Evolutionary conservation across 2,888 invertebrate species (phyloP).

Genomic region (Drosophila macrothrix): DNA sequence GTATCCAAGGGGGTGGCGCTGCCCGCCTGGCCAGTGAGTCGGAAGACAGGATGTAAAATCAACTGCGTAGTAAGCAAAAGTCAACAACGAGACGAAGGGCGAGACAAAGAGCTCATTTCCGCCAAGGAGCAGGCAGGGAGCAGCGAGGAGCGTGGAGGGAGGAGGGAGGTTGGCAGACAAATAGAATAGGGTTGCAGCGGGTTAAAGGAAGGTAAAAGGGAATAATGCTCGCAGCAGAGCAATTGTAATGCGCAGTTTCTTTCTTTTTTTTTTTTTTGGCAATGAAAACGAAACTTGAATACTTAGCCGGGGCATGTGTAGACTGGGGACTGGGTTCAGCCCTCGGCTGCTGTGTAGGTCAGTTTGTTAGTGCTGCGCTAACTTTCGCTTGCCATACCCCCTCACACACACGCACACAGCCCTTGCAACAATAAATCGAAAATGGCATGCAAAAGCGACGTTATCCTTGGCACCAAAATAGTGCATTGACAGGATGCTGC

Average conservation of each 20-base stretch:
- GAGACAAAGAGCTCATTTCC: constrained; percentile 39
- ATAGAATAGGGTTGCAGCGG: background rate
- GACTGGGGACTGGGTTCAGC: constrained; percentile 48
- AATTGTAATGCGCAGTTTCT: constrained; percentile 59
- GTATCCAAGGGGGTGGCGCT: background rate
- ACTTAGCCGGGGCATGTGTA: background rate
- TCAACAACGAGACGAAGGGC: constrained; percentile 54
- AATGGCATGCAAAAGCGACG: constrained; percentile 53
- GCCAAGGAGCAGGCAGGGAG: background rate
- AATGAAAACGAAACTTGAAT: constrained; percentile 49
- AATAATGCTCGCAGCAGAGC: constrained; percentile 14
- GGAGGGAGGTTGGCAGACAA: background rate
- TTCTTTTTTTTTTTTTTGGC: constrained; percentile 32
- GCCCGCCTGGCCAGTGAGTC: constrained; percentile 21
- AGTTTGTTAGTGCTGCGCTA: constrained; percentile 54
- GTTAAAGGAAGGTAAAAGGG: constrained; percentile 1
- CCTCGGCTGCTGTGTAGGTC: constrained; percentile 60
- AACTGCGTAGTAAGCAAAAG: constrained; percentile 77
- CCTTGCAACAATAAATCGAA: constrained; percentile 55
- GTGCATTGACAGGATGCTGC: constrained; percentile 55
- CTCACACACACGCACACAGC: background rate
- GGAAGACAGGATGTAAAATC: constrained; percentile 65
- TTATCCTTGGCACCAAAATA: constrained; percentile 72
- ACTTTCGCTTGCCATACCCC: constrained; percentile 59
- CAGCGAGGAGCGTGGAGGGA: background rate